Percentiles rank a stretch among this genome's conserved stretches.
These are phyloP conservation scores for Rhinoptilus africanus DNA, from an alignment of 2,113 vertebrate genomes.

Conservation along the genomic window DNA sequence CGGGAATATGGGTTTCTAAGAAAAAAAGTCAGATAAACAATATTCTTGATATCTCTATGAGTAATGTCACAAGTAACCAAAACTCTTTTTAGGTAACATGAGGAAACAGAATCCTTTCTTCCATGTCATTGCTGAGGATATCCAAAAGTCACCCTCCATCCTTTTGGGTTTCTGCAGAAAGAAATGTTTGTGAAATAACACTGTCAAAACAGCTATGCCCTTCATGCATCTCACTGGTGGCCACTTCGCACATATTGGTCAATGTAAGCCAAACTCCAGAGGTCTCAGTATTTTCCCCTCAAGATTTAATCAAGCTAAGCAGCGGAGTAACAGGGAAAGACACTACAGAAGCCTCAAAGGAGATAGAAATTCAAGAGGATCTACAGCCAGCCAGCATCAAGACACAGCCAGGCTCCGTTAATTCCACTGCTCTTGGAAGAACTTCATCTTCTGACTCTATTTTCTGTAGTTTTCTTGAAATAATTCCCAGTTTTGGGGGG, in stretches of 20 bases:
- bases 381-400: not conserved
- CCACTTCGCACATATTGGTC: not conserved
- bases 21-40: not conserved
- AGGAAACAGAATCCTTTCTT: not conserved
- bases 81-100: not conserved
- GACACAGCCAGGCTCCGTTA: not conserved
- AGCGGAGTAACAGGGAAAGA: not conserved
- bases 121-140: not conserved
- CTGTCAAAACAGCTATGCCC: not conserved
- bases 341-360: not conserved
- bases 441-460: not conserved
- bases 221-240: not conserved
- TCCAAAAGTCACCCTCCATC: not conserved
- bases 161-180: not conserved
- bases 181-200: not conserved
- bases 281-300: not conserved
- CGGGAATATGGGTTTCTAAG: not conserved
- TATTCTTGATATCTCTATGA: not conserved
- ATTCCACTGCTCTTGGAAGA: not conserved
- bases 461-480: not conserved
- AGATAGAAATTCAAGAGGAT: not conserved
- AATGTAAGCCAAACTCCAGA: not conserved
- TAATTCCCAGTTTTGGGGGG: not conserved
- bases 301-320: not conserved
- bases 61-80: not conserved